phyloP scores from a whole-genome alignment of 1,140 invertebrate genomes.

The Drosophila suzukii region DNA sequence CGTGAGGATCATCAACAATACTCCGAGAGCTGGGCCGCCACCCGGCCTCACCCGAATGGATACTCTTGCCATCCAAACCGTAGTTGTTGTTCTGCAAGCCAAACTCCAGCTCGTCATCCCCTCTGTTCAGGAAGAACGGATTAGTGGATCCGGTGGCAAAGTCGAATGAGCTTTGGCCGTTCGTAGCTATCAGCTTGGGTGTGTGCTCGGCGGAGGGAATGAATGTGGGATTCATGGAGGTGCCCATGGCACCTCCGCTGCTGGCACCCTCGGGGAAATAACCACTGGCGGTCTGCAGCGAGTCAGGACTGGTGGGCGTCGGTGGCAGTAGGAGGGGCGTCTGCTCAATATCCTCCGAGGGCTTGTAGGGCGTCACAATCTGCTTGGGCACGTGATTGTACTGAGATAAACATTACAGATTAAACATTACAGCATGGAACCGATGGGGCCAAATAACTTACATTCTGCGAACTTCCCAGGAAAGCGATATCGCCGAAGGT shows the following conservation, averaged over 20 bases:
- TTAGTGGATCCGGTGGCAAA: constrained; percentile 75
- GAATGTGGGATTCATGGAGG: constrained; percentile 81
- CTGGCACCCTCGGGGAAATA: constrained; percentile 77
- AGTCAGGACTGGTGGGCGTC: constrained; percentile 86
- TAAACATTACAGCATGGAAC: not conserved
- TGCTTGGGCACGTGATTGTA: constrained; percentile 93
- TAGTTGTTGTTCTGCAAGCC: constrained; percentile 79
- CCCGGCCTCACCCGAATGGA: constrained; percentile 42
- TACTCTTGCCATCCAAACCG: constrained; percentile 62
- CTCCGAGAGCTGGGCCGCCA: constrained; percentile 57
- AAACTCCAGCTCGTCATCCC: constrained; percentile 67
- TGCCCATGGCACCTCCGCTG: constrained; percentile 32
- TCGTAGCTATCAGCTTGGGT: constrained; percentile 73
- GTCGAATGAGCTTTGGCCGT: constrained; percentile 75
- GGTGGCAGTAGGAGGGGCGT: constrained; percentile 85
- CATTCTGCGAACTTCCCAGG: constrained; percentile 86
- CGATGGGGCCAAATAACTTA: constrained; percentile 62
- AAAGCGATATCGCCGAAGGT: constrained; percentile 98
- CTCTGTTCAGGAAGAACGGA: constrained; percentile 70
- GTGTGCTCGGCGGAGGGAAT: constrained; percentile 81
- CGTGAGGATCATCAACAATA: constrained; percentile 87
- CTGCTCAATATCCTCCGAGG: constrained; percentile 91
- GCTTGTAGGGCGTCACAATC: constrained; percentile 94
- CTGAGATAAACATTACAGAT: constrained; percentile 68
- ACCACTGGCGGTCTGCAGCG: constrained; percentile 84